These are phyloP conservation scores for Cheiracanthium punctorium DNA, from an alignment of 2,888 invertebrate species.

Conservation along the genomic window DNA sequence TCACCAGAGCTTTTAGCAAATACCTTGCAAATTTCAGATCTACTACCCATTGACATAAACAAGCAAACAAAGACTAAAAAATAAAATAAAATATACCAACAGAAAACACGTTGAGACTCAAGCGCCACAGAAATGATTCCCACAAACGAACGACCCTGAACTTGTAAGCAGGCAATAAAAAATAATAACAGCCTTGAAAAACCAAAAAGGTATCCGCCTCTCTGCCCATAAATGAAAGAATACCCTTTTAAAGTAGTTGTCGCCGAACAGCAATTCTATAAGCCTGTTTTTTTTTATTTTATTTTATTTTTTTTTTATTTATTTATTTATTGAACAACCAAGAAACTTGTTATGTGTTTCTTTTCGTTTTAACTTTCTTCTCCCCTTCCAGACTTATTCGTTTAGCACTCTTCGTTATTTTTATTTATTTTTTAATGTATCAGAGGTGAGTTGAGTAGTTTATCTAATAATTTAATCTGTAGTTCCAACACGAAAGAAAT, in stretches of 20 bases:
- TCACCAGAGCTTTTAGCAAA: too few relatives aligned
- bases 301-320: too few relatives aligned
- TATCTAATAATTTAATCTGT: not conserved
- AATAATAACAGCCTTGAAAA: not conserved
- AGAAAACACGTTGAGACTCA: too few relatives aligned
- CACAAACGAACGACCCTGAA: slow-evolving; percentile 33
- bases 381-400: not conserved
- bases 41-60: too few relatives aligned
- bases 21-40: too few relatives aligned
- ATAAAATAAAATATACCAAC: too few relatives aligned
- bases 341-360: not conserved
- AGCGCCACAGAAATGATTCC: too few relatives aligned
- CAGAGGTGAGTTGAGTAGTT: not conserved
- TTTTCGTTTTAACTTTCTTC: not conserved
- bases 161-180: not conserved
- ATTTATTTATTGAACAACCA: too few relatives aligned
- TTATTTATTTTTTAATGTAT: not conserved
- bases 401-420: too few relatives aligned
- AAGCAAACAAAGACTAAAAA: too few relatives aligned
- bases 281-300: not conserved
- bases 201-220: not conserved
- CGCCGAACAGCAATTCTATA: not conserved
- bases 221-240: not conserved
- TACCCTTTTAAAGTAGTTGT: not conserved
- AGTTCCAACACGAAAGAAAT: not conserved